phyloP scores from a whole-genome alignment of 2,797 vertebrate genomes.

The Rhinophrynus dorsalis region DNA sequence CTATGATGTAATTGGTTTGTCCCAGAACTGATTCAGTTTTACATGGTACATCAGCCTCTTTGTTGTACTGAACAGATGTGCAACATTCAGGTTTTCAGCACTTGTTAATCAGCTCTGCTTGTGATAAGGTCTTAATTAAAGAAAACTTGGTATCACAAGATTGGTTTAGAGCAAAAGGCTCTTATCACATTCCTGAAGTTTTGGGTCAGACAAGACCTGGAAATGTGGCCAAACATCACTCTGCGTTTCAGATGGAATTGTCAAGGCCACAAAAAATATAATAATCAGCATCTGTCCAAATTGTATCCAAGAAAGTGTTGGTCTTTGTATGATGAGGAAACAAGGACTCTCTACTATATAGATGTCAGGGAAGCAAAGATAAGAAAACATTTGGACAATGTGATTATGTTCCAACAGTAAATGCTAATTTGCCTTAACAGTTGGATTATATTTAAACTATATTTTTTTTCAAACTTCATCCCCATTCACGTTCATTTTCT shows the following conservation, averaged over 20 bases:
- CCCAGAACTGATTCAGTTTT: too few species aligned
- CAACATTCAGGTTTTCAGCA: constrained; percentile 61
- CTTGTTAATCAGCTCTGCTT: constrained; percentile 56
- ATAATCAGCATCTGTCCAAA: constrained; percentile 37
- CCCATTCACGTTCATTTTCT: too few species aligned
- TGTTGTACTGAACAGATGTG: constrained; percentile 55
- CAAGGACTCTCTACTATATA: not conserved
- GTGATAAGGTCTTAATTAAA: constrained; percentile 60
- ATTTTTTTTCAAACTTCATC: too few species aligned
- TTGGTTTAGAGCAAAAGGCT: constrained; percentile 53
- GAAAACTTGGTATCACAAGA: constrained; percentile 51
- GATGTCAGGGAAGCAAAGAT: too few species aligned
- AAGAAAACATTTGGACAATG: too few species aligned
- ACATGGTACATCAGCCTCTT: too few species aligned
- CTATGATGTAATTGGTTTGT: too few species aligned
- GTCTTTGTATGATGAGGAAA: constrained; percentile 39
- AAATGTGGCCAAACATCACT: constrained; percentile 57
- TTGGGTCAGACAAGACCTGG: constrained; percentile 57
- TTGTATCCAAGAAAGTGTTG: constrained; percentile 52
- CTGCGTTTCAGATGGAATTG: constrained; percentile 51
- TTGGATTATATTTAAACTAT: too few species aligned
- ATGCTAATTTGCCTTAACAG: too few species aligned
- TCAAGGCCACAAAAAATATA: constrained; percentile 62
- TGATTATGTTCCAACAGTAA: too few species aligned
- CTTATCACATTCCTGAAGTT: constrained; percentile 66